Conservation (phyloP, 1,140 invertebrate genomes). For the Aphis gossypii region DNA sequence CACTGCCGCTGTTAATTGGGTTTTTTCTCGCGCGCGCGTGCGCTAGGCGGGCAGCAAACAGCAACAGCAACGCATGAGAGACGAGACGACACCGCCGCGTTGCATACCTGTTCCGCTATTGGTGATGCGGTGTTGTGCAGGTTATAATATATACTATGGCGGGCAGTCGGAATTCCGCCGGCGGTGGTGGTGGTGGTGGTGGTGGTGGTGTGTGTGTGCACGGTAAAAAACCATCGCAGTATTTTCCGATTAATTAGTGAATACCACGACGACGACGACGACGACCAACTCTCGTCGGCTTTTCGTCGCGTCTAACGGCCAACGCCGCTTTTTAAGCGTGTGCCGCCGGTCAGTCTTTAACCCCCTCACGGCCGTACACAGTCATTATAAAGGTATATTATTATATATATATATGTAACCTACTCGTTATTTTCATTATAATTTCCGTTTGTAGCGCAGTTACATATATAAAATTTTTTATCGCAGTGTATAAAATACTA, state of each 20-base stretch:
- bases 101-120: constrained; percentile 18
- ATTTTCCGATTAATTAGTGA: constrained; percentile 58
- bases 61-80: neutral
- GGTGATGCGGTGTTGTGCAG: neutral
- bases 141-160: neutral
- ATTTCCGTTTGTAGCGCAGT: neutral
- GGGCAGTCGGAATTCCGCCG: constrained; percentile 22
- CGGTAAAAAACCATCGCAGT: constrained; percentile 11
- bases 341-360: neutral
- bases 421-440: constrained; percentile 23
- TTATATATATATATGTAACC: neutral
- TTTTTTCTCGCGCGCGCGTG: constrained; percentile 55
- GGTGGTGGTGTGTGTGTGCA: neutral
- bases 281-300: constrained; percentile 20
- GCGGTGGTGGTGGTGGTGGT: neutral
- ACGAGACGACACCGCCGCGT: constrained; percentile 33
- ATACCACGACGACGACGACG: constrained; percentile 5
- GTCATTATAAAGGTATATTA: constrained; percentile 18
- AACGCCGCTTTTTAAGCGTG: neutral
- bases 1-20: constrained; percentile 48
- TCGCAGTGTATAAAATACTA: neutral
- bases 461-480: neutral
- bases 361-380: too few species aligned
- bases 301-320: constrained; percentile 5
- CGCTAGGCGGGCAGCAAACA: neutral